Conservation (phyloP, 2,797 vertebrate genomes). For the Gallinago stenura region DNA sequence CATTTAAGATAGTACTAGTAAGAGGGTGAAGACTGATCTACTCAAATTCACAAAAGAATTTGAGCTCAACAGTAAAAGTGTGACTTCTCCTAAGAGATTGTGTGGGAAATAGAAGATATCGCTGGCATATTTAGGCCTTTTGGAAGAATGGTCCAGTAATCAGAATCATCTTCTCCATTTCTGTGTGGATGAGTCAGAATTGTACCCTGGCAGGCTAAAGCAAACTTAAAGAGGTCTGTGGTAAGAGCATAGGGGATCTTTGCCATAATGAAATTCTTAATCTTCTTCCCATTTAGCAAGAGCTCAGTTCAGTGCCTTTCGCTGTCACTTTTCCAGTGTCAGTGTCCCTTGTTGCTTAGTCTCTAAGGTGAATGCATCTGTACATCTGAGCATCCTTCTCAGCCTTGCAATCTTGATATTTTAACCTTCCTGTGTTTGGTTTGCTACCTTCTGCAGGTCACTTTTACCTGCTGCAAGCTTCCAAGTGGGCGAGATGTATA, state of each 20-base stretch:
- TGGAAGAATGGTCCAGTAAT: slow-evolving; percentile 22
- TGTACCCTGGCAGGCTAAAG: background rate
- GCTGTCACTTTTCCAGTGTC: background rate
- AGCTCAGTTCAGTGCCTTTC: background rate
- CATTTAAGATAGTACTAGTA: background rate
- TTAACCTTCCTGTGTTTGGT: background rate
- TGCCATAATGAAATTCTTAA: background rate
- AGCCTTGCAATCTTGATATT: background rate
- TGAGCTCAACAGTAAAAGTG: background rate
- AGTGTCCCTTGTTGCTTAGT: background rate
- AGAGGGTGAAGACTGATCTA: background rate
- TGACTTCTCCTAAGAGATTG: slow-evolving; percentile 41
- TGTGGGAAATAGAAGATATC: slow-evolving; percentile 32
- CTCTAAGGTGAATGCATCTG: background rate
- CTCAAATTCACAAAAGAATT: slow-evolving; percentile 22
- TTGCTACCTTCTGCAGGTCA: background rate
- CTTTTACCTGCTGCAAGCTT: background rate
- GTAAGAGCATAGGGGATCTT: background rate
- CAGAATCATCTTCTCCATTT: background rate
- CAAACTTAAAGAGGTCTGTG: background rate
- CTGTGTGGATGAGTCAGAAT: slow-evolving; percentile 25
- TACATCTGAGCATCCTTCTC: background rate
- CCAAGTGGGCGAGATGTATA: background rate
- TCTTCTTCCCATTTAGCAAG: background rate
- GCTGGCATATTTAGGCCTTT: background rate